Evolutionary conservation across 2,113 vertebrate species (phyloP).

Genomic region (Probosciger aterrimus): DNA sequence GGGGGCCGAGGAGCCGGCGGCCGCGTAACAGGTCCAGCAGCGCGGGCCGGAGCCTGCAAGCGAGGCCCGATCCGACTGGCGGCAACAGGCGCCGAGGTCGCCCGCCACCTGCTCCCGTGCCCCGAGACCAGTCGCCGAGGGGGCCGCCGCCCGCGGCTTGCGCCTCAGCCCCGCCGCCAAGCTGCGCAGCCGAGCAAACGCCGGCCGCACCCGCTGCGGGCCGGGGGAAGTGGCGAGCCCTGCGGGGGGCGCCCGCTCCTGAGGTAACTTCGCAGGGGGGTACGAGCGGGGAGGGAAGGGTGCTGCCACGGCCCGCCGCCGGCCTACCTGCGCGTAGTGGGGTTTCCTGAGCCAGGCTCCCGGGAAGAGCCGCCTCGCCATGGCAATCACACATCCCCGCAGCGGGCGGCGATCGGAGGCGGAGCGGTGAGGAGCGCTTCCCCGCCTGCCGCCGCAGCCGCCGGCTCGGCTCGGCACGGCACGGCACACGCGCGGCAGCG

Average conservation of each 20-base stretch:
- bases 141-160: neutral
- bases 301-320: neutral
- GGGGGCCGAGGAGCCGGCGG: neutral
- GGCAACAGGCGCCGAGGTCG: neutral
- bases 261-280: neutral
- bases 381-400: constrained; percentile 85
- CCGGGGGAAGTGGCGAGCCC: neutral
- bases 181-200: neutral
- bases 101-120: neutral
- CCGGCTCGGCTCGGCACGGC: neutral
- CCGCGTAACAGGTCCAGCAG: neutral
- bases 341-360: constrained; percentile 84
- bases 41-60: neutral
- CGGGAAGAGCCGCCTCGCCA: constrained; percentile 86
- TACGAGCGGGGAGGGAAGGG: neutral
- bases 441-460: constrained; percentile 5
- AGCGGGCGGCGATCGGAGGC: constrained; percentile 54
- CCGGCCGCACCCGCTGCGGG: neutral
- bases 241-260: neutral
- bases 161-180: neutral
- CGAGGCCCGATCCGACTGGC: neutral
- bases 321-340: constrained; percentile 84
- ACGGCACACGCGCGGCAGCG: neutral
- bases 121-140: neutral
- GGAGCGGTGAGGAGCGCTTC: constrained; percentile 17